Evolutionary conservation across 2,113 vertebrate species (phyloP), one percentile per base, ranked within the genome.

Genomic region (Pavo muticus): DNA sequence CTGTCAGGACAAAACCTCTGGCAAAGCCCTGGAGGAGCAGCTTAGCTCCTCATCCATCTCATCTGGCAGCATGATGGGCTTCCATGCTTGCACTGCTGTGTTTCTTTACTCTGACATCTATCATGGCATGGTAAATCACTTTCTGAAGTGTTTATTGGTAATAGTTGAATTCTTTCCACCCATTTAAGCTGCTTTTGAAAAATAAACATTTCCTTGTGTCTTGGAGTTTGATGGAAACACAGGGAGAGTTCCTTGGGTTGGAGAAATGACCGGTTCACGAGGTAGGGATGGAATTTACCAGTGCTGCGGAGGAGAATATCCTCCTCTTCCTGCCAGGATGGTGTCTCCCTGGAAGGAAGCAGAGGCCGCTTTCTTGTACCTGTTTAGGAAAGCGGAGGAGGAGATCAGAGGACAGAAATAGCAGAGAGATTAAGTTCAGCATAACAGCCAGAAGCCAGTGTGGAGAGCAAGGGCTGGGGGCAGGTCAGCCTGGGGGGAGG

Each of bases 121-220:
- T 90, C 95, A 95, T 48, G 82, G 87, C 88, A 79, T 48, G 67
- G 86, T 96, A 95, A 96, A 97, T 97, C 86, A 94, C 82, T 96
- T 94, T 95, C 82, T 96, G 93, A 95, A 96, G 92, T 96, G 96
- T 96, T 97, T 97, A 95, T 95, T 89, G 79, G 78, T 79, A 78
- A 86, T 93, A 84, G 91, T 77, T 86, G 44, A 96, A 96, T 96
- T 95, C 86, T 95, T 97, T 96, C 94, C 96, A 95, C 63, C 80
- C 90, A 81, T 82, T 83, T 87, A 91, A 94, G 35, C 37, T 61
- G 56, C 68, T 89, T 91, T 92, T 64, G 75, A 96, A 93, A 91
- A 56, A 76, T 44, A 94, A 94, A 92, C 54, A 67, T 88, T 93
- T 87, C 40, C 67, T 87, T 93, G 39, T 76, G 68, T 69, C 61